These are phyloP conservation scores for Odobenus rosmarus DNA, from an alignment of 2,113 vertebrate genomes.

Conservation along the genomic window DNA sequence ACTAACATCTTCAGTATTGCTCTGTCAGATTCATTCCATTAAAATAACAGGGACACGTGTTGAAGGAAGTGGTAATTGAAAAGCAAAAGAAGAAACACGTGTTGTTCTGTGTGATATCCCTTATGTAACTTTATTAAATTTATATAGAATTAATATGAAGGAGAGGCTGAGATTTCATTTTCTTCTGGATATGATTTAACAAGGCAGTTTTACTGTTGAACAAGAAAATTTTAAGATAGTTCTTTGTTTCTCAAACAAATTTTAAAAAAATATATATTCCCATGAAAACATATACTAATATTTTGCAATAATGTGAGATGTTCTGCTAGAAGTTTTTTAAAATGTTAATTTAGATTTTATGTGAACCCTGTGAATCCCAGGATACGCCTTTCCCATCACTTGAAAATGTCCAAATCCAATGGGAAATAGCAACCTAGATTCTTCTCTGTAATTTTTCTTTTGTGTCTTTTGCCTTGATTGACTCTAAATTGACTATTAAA, in stretches of 20 bases:
- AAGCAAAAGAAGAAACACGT: not conserved
- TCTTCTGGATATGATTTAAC: not conserved
- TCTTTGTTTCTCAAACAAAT: conserved; percentile 27
- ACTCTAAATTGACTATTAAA: not conserved
- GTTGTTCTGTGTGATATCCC: not conserved
- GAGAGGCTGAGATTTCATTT: not conserved
- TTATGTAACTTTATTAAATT: not conserved
- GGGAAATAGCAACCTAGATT: not conserved
- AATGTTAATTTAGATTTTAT: conserved; percentile 5
- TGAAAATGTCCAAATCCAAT: not conserved
- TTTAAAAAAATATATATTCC: not conserved
- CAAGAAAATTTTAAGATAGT: not conserved
- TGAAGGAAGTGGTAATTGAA: not conserved
- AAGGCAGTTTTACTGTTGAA: not conserved
- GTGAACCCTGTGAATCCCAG: not conserved
- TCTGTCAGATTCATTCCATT: not conserved
- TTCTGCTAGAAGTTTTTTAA: not conserved
- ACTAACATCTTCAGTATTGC: not conserved
- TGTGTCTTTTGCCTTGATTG: not conserved
- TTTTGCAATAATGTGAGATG: conserved; percentile 19
- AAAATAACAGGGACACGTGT: not conserved
- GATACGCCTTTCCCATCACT: not conserved
- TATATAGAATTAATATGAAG: not conserved
- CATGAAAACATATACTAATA: conserved; percentile 7
- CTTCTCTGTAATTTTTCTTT: not conserved